Conservation (phyloP, 1,140 invertebrate genomes). For the Tribolium castaneum region DNA sequence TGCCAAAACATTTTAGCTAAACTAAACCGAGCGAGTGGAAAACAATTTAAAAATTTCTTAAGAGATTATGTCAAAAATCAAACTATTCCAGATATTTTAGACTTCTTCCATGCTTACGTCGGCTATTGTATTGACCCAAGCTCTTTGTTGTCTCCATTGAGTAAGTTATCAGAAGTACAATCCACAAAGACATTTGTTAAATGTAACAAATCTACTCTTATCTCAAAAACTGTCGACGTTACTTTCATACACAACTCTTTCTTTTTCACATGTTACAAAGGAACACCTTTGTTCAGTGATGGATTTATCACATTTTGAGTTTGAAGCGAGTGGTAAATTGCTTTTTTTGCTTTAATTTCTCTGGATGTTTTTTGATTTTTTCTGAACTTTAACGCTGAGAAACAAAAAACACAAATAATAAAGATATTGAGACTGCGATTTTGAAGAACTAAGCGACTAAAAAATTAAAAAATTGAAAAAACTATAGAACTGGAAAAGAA, state of each 20-base stretch:
- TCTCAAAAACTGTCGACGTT: neutral
- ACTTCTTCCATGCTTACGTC: slow-evolving; percentile 95
- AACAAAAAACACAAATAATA: no score
- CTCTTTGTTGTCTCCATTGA: slow-evolving; percentile 83
- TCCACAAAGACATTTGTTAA: neutral
- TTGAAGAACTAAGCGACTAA: no score
- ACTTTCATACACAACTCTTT: neutral
- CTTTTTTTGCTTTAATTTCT: no score
- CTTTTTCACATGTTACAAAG: neutral
- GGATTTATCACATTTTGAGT: no score
- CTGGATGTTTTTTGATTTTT: no score
- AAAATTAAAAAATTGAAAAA: no score
- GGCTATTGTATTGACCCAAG: slow-evolving; percentile 94
- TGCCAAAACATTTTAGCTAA: slow-evolving; percentile 85
- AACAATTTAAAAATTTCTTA: slow-evolving; percentile 83
- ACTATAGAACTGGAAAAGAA: no score
- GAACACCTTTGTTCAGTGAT: neutral
- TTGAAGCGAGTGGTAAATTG: no score
- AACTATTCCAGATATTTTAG: slow-evolving; percentile 85
- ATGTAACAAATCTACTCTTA: slow-evolving; percentile 21
- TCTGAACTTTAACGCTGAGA: no score
- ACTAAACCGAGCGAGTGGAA: slow-evolving; percentile 75
- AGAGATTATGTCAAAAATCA: slow-evolving; percentile 81
- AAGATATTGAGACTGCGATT: no score
- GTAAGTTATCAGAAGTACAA: slow-evolving; percentile 70